Conservation (phyloP, 1,140 invertebrate species). For the Neodiprion fabricii region DNA sequence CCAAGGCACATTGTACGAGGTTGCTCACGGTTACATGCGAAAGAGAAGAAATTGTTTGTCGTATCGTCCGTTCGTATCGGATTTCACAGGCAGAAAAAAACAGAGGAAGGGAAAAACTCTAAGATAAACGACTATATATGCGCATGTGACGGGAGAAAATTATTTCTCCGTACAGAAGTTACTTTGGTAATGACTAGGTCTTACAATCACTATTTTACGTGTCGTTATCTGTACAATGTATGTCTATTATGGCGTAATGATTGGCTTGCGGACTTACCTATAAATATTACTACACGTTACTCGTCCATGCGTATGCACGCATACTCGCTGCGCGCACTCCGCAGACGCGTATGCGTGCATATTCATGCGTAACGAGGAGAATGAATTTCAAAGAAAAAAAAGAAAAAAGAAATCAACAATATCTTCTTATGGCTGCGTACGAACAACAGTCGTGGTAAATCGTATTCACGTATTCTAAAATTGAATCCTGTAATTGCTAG, state of each 20-base stretch:
- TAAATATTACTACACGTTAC: conserved; percentile 26
- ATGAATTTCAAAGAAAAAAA: background rate
- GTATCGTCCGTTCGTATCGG: too few species aligned
- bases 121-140: conserved; percentile 13
- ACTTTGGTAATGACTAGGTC: conserved; percentile 64
- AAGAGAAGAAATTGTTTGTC: background rate
- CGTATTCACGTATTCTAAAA: conserved; percentile 59
- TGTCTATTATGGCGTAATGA: conserved; percentile 42
- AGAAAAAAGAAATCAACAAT: background rate
- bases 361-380: background rate
- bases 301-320: conserved; percentile 3
- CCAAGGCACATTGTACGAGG: background rate
- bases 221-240: conserved; percentile 21
- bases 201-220: conserved; percentile 43
- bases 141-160: conserved; percentile 2
- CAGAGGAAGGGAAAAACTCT: background rate
- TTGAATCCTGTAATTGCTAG: conserved; percentile 73
- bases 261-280: conserved; percentile 33
- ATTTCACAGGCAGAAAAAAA: background rate
- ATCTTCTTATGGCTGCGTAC: background rate
- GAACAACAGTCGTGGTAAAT: background rate
- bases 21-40: background rate
- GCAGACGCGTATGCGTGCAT: too few species aligned
- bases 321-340: background rate
- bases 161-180: conserved; percentile 32